Conservation (phyloP, 2,113 vertebrate species). For the Clarias magur region DNA sequence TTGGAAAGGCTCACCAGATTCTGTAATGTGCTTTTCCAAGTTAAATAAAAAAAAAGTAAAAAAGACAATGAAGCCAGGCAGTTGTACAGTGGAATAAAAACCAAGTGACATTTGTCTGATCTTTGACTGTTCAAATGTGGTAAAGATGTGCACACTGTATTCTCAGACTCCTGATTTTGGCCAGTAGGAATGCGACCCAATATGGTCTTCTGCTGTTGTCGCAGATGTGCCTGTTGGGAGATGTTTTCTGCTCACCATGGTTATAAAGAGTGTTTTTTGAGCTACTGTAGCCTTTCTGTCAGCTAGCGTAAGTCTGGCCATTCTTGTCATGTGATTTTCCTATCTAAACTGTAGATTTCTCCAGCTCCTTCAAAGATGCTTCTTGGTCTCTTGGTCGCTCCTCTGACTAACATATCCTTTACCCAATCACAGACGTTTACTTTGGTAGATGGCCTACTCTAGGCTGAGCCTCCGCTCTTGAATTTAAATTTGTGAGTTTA, state of each 20-base stretch:
- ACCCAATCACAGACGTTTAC: not conserved
- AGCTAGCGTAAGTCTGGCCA: not conserved
- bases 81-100: not conserved
- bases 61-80: not conserved
- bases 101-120: not conserved
- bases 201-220: not conserved
- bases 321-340: not conserved
- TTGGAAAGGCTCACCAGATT: not conserved
- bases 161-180: not conserved
- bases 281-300: not conserved
- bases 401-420: not conserved
- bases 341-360: not conserved
- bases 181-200: not conserved
- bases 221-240: not conserved
- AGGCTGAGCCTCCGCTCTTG: not conserved
- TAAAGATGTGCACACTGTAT: not conserved
- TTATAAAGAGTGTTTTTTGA: not conserved
- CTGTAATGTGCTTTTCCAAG: not conserved
- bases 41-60: not conserved
- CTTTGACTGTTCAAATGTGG: not conserved
- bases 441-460: not conserved
- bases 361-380: not conserved
- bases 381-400: not conserved
- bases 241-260: not conserved
- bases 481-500: not conserved